Evolutionary conservation across 1,140 invertebrate genomes (phyloP).

Genomic region (Pinna nobilis): DNA sequence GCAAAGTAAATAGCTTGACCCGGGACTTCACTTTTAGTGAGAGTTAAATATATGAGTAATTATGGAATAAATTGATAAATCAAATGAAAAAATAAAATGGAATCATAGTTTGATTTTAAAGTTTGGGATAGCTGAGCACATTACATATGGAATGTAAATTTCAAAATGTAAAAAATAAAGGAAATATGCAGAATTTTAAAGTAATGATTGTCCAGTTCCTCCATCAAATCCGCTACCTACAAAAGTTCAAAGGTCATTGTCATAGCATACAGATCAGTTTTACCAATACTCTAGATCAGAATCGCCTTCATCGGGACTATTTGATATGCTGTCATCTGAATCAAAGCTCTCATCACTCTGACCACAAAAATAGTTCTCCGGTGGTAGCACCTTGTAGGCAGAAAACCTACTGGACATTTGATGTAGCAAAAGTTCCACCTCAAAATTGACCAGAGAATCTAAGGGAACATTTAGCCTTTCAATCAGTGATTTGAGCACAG

Average conservation of each 20-base stretch:
- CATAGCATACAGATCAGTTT: background rate
- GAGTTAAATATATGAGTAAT: no score
- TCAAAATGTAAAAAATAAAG: no score
- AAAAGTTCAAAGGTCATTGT: background rate
- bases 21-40: no score
- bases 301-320: slow-evolving; percentile 57
- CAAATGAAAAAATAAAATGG: no score
- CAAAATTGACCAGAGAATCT: slow-evolving; percentile 56
- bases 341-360: slow-evolving; percentile 35
- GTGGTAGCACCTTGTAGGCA: slow-evolving; percentile 48
- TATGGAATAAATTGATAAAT: no score
- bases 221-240: background rate
- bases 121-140: no score
- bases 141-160: no score
- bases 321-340: slow-evolving; percentile 35
- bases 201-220: background rate
- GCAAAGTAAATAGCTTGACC: no score
- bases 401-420: slow-evolving; percentile 56
- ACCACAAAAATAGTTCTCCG: slow-evolving; percentile 43
- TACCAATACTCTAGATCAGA: slow-evolving; percentile 69
- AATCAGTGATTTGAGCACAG: slow-evolving; percentile 54
- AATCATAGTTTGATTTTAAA: no score
- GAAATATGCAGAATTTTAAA: background rate
- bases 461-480: slow-evolving; percentile 52
- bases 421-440: slow-evolving; percentile 61